phyloP scores from a whole-genome alignment of 2,888 invertebrate genomes.

The Hemistola chrysoprasaria region DNA sequence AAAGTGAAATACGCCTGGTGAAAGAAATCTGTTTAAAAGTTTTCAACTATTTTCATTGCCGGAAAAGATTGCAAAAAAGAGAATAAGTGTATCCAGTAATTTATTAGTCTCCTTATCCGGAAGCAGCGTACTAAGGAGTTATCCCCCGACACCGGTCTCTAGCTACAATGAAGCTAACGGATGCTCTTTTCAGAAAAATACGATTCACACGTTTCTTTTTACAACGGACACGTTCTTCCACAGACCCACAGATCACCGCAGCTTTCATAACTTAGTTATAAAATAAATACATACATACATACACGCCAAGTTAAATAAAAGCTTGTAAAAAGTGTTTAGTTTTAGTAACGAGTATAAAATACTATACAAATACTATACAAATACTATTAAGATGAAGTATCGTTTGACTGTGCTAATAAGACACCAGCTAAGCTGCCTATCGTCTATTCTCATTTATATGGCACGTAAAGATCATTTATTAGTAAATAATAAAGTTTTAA shows the following conservation, averaged over 20 bases:
- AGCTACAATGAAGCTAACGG: slow-evolving; percentile 35
- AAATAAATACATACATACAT: too few relatives aligned
- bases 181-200: slow-evolving; percentile 36
- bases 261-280: background rate
- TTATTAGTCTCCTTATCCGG: slow-evolving; percentile 35
- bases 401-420: too few relatives aligned
- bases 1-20: background rate
- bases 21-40: slow-evolving; percentile 5
- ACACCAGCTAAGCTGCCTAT: background rate
- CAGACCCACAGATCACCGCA: slow-evolving; percentile 25
- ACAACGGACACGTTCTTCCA: slow-evolving; percentile 33
- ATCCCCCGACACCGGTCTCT: slow-evolving; percentile 30
- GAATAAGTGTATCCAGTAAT: slow-evolving; percentile 33
- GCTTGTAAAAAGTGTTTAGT: too few relatives aligned
- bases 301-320: too few relatives aligned
- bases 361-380: too few relatives aligned
- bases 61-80: slow-evolving; percentile 15
- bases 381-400: too few relatives aligned
- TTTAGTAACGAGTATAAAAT: too few relatives aligned
- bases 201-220: slow-evolving; percentile 38
- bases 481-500: slow-evolving; percentile 57
- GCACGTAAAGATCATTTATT: slow-evolving; percentile 40
- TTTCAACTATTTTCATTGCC: slow-evolving; percentile 8
- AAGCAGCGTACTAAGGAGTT: slow-evolving; percentile 32
- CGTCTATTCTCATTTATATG: slow-evolving; percentile 3